Conservation (phyloP, 1,140 invertebrate genomes). For the Elymnias hypermnestra region DNA sequence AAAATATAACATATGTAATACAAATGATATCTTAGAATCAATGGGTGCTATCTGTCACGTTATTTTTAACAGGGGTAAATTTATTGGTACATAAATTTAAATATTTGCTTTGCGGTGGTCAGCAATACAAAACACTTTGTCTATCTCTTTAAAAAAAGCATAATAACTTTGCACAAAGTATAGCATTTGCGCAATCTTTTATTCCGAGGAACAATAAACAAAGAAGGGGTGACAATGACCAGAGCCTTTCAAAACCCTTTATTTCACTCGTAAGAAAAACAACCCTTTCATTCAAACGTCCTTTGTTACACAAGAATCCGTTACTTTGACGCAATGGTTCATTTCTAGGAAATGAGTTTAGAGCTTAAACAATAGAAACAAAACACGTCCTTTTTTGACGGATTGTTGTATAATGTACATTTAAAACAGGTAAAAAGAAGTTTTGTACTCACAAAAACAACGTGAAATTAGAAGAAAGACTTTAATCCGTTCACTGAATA, state of each 20-base stretch:
- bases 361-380: constrained; percentile 13
- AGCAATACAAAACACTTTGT: constrained; percentile 9
- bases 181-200: constrained; percentile 51
- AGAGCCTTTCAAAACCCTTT: constrained; percentile 50
- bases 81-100: too few species aligned
- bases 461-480: too few species aligned
- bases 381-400: not conserved
- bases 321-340: constrained; percentile 61
- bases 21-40: too few species aligned
- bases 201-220: constrained; percentile 46
- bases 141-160: constrained; percentile 11
- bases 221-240: constrained; percentile 57
- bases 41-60: too few species aligned
- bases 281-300: constrained; percentile 64
- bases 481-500: too few species aligned
- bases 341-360: constrained; percentile 44
- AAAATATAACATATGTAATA: too few species aligned
- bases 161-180: constrained; percentile 54
- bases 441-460: too few species aligned
- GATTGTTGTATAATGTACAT: not conserved
- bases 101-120: too few species aligned
- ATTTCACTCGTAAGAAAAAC: constrained; percentile 57
- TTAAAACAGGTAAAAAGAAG: constrained; percentile 2
- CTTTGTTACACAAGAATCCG: constrained; percentile 47
- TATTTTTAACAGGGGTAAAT: too few species aligned